phyloP scores from a whole-genome alignment of 2,797 vertebrate species.

The Pseudochirops cupreus region DNA sequence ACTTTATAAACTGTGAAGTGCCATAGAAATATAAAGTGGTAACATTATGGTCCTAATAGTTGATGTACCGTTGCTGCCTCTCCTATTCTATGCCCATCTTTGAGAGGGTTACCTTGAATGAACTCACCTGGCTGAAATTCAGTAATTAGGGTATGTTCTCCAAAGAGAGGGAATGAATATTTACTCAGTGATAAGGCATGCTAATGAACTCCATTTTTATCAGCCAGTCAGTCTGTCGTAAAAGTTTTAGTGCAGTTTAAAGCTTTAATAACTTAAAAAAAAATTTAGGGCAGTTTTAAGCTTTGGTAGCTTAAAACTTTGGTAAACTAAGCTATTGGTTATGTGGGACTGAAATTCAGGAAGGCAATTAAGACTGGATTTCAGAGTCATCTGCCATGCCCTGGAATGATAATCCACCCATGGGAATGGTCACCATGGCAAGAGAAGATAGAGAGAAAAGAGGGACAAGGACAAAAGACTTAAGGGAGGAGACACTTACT shows the following conservation, averaged over 20 bases:
- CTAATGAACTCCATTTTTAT: not conserved
- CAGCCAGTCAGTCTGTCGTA: not conserved
- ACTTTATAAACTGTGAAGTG: not conserved
- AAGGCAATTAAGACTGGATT: not conserved
- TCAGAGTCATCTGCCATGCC: not conserved
- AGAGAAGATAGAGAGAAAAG: not conserved
- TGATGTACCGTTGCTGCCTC: not conserved
- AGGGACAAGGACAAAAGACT: constrained; percentile 3
- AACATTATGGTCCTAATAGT: not conserved
- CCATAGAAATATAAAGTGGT: not conserved
- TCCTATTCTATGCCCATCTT: not conserved
- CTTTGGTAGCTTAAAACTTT: not conserved
- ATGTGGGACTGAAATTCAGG: not conserved
- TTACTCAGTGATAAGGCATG: not conserved
- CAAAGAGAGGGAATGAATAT: not conserved
- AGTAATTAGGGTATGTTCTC: not conserved
- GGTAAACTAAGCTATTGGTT: not conserved
- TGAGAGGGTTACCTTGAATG: not conserved
- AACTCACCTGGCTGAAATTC: not conserved
- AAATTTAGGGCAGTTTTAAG: no score
- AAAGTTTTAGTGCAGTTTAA: not conserved
- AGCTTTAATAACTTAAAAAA: not conserved
- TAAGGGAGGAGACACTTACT: not conserved
- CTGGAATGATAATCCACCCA: not conserved
- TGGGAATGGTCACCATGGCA: not conserved